Evolutionary conservation across 2,888 invertebrate species (phyloP), one percentile per base, ranked within the genome.

Genomic region (Epicampocera succincta): DNA sequence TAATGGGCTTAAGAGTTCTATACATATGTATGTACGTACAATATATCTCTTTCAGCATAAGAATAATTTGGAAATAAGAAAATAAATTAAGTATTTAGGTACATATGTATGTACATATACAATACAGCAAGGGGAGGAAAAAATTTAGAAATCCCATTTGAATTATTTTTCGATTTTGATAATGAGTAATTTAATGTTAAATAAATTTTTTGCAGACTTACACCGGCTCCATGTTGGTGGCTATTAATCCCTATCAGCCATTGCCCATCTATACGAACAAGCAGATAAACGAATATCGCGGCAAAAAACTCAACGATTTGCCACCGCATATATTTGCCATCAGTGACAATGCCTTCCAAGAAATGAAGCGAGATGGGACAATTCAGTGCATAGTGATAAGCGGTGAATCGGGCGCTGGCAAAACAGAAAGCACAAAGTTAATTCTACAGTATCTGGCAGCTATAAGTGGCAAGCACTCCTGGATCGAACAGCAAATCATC

Each of bases 401-500:
- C 91, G 98, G 98, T 1, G 98, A 98, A 92, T 97, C 97, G 88
- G 98, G 98, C 0, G 98, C 98, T 9, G 98, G 98, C 1, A 98
- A 98, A 92, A 98, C 98, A 0, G 98, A 99, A 90, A 97, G 97
- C 88, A 98, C 98, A 1, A 99, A 99, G 91, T 91, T 98, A 74
- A 95, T 98, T 84, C 92, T 99, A 1, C 98, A 98, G 90, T 99
- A 98, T 90, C 91, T 99, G 86, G 98, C 98, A 1, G 96, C 98
- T 0, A 96, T 96, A 12, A 97, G 97, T 88, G 98, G 98, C 0
- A 97, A 98, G 88, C 98, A 98, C 91, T 97, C 97, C 0, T 98
- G 98, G 98, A 97, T 98, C 80, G 98, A 98, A 90, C 98, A 99
- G 88, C 98, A 99, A 91, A 98, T 99, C 79, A 94, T 99, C 84